Base-by-base conservation (phyloP, 2,797 vertebrate species). In the Mareca strepera region DNA sequence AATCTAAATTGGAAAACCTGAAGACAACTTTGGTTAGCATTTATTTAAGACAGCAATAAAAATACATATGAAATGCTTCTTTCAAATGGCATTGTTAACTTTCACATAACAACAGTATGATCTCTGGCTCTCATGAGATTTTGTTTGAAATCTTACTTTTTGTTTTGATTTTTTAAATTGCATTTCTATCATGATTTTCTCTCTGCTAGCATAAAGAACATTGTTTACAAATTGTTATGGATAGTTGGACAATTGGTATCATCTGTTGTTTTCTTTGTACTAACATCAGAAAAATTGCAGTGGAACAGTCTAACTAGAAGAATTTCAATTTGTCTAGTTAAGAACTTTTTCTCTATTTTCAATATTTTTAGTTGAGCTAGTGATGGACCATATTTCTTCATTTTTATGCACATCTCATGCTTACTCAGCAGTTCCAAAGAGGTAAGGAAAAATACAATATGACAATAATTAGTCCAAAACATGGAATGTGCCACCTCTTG, bases 101-200 rank as follows among this genome's bases (percentile, higher is more conserved):
- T 90, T 80, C 33, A 62, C 17, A n/a, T 50, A 84, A 92, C 7
- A 87, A 2, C 39, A 76, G 12, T 14, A 9, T 68, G 76, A 37
- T 72, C 52, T 79, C 68, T 82, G 28, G 17, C 11, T 83, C 16
- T 68, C 35, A 21, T 17, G 44, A 75, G 13, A 82, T 83, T 81
- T 67, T 44, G 60, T 75, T 81, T 62, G 10, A 92, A 83, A 81
- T 31, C 5, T 25, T 70, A 31, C 4, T 33, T 74, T 77, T 93
- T 82, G 48, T 35, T 93, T 85, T 87, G 17, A n/a, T 60, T 90
- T 82, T 77, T 82, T 7, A 75, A 92, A 91, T 87, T 80, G 70
- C 5, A 25, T 78, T 82, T 90, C 55, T 26, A 46, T 62, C 16
- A 12, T 31, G 25, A 21, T 59, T 83, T 6, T 7, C 63, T 90